Percentiles rank a stretch among this genome's conserved stretches.
Evolutionary conservation across 2,888 invertebrate genomes (phyloP).

Genomic region (Drosophila melanosoma): DNA sequence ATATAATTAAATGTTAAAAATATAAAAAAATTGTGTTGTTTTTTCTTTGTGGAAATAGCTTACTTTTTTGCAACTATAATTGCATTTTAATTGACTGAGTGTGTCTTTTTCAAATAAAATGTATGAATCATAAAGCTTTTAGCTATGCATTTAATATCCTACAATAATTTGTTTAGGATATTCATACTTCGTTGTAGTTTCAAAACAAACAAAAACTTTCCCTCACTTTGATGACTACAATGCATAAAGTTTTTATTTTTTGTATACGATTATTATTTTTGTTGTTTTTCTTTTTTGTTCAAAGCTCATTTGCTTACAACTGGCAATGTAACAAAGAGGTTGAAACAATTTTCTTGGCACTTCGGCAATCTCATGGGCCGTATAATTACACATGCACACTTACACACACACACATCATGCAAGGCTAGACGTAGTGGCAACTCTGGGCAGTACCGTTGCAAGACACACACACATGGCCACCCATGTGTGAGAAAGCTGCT

Average conservation of each 20-base stretch:
- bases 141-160: background rate
- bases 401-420: constrained; percentile 49
- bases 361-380: constrained; percentile 68
- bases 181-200: constrained; percentile 24
- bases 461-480: constrained; percentile 25
- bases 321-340: constrained; percentile 61
- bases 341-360: constrained; percentile 62
- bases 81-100: background rate
- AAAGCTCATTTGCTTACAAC: constrained; percentile 66
- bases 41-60: background rate
- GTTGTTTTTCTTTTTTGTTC: constrained; percentile 30
- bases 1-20: background rate
- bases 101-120: background rate
- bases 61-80: background rate
- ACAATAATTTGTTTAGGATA: constrained; percentile 21
- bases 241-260: constrained; percentile 19
- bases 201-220: constrained; percentile 28
- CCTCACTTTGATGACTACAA: constrained; percentile 23
- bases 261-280: constrained; percentile 17
- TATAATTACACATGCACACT: constrained; percentile 58
- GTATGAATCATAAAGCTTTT: constrained; percentile 1
- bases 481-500: constrained; percentile 50
- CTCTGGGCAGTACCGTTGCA: constrained; percentile 42
- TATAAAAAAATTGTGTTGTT: background rate
- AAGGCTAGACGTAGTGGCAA: constrained; percentile 53